These are phyloP conservation scores for Epicampocera succincta DNA, from an alignment of 2,888 invertebrate species.

Conservation along the genomic window DNA sequence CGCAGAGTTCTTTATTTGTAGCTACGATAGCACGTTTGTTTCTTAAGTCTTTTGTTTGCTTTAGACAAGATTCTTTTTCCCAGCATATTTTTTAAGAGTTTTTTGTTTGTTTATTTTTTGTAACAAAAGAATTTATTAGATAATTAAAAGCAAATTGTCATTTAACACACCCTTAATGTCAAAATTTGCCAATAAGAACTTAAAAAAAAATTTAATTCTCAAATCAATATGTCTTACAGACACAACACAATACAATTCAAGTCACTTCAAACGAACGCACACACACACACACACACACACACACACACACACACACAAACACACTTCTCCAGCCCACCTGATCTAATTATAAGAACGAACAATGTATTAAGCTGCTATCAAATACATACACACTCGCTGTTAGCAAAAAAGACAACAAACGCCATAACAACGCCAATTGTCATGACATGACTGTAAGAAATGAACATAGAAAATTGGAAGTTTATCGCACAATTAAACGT, in stretches of 20 bases:
- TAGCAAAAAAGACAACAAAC: constrained; percentile 33
- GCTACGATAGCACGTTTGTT: neutral
- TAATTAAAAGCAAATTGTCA: constrained; percentile 57
- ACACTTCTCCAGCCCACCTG: constrained; percentile 64
- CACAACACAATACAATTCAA: constrained; percentile 38
- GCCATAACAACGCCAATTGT: neutral
- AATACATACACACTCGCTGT: neutral
- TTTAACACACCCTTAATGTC: constrained; percentile 61
- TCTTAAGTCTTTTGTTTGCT: constrained; percentile 42
- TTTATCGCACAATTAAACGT: constrained; percentile 35
- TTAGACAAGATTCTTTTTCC: neutral
- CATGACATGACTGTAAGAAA: too few species aligned
- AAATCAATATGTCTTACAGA: constrained; percentile 25
- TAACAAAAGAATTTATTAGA: constrained; percentile 42
- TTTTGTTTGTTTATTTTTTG: too few species aligned
- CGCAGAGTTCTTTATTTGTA: neutral
- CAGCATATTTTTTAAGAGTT: too few species aligned
- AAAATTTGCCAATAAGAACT: constrained; percentile 44
- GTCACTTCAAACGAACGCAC: constrained; percentile 9
- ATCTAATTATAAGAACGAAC: constrained; percentile 42
- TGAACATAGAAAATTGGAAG: constrained; percentile 17
- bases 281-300: too few species aligned
- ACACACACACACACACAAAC: too few species aligned
- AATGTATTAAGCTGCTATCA: constrained; percentile 21
- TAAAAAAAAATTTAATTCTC: constrained; percentile 30